Percentiles rank a stretch among this genome's conserved stretches.
phyloP scores from a whole-genome alignment of 2,113 vertebrate species.

The Nicator chloris region DNA sequence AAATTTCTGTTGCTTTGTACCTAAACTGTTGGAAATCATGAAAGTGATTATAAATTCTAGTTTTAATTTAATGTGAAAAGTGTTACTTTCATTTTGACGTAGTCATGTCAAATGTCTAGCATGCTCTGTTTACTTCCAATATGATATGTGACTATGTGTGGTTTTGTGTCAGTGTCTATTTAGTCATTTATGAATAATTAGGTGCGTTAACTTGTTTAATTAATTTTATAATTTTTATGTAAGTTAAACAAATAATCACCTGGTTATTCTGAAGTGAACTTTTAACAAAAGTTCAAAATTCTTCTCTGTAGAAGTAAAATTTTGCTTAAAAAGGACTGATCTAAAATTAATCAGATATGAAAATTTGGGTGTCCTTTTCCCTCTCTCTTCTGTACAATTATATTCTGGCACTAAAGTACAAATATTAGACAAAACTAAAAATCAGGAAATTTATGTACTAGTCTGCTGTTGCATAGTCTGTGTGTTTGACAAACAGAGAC shows the following conservation, averaged over 20 bases:
- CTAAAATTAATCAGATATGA: neutral
- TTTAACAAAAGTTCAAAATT: neutral
- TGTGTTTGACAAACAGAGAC: neutral
- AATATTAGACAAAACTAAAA: neutral
- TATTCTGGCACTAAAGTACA: neutral
- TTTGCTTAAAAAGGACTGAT: rapidly evolving
- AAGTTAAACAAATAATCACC: neutral
- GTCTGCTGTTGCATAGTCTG: neutral
- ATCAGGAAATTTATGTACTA: neutral
- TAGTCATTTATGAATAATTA: neutral
- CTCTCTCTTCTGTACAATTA: neutral
- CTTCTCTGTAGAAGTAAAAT: neutral
- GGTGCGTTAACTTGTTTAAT: neutral
- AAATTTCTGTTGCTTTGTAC: neutral
- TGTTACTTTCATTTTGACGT: neutral
- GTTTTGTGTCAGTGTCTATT: neutral
- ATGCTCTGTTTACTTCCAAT: neutral
- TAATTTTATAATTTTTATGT: neutral
- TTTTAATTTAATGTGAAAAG: neutral
- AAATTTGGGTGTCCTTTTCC: neutral
- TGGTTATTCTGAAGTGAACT: neutral
- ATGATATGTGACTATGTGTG: neutral
- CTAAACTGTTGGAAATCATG: neutral
- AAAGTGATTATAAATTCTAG: neutral
- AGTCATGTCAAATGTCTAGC: neutral